Conservation (phyloP, 2,113 vertebrate species). For the Chaetura pelagica region DNA sequence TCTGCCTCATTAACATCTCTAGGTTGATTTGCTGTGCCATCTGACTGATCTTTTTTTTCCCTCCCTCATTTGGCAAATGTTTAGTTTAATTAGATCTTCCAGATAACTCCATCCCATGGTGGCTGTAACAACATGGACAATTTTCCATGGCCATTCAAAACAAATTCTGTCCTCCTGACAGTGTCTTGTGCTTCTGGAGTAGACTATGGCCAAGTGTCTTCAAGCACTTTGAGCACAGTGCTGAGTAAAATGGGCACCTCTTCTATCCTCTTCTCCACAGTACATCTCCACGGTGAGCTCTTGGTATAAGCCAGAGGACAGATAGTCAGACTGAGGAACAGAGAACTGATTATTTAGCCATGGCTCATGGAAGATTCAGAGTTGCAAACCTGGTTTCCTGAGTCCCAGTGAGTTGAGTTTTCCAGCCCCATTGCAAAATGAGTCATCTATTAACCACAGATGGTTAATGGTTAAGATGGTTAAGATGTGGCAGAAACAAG, state of each 20-base stretch:
- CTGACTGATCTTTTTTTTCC: background rate
- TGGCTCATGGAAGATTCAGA: background rate
- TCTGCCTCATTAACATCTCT: background rate
- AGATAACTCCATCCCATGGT: background rate
- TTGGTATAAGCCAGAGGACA: background rate
- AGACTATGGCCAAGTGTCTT: background rate
- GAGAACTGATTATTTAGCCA: background rate
- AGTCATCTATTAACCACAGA: accelerated
- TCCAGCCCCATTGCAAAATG: background rate
- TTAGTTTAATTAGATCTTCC: constrained; percentile 4
- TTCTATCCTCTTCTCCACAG: background rate
- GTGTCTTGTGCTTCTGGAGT: background rate
- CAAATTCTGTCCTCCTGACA: background rate
- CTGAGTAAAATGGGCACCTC: background rate
- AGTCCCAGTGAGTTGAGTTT: background rate
- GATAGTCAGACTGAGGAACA: background rate
- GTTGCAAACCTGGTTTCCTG: background rate
- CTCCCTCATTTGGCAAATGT: background rate
- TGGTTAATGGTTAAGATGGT: too few relatives aligned
- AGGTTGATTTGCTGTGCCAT: background rate
- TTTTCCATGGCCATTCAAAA: background rate
- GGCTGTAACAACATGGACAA: background rate
- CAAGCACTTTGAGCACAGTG: accelerated
- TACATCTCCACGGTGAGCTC: accelerated
- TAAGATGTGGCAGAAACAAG: background rate